phyloP scores from a whole-genome alignment of 2,113 vertebrate genomes.

The Toxostoma redivivum region DNA sequence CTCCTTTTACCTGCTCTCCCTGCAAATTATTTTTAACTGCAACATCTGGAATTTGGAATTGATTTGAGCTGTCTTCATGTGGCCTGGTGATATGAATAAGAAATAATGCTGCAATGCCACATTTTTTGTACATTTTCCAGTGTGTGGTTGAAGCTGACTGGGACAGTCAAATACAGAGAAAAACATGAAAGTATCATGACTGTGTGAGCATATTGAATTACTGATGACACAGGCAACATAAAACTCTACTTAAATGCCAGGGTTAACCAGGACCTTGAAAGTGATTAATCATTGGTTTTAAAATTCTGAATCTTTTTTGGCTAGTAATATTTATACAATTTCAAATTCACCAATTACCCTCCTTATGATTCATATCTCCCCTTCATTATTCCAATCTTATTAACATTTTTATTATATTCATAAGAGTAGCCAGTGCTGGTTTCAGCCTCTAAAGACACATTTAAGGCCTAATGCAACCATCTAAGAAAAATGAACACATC shows the following conservation, averaged over 20 bases:
- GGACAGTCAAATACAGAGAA: neutral
- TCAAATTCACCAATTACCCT: neutral
- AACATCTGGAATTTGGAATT: neutral
- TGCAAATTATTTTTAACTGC: neutral
- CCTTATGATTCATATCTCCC: neutral
- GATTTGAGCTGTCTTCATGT: neutral
- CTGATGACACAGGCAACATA: neutral
- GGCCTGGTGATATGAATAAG: neutral
- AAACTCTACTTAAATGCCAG: neutral
- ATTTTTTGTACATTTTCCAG: neutral
- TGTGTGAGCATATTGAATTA: neutral
- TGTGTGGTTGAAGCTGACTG: neutral
- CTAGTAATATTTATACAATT: neutral
- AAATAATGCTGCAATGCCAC: neutral
- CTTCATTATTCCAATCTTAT: neutral
- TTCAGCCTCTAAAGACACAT: neutral
- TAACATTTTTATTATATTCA: neutral
- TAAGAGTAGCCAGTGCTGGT: neutral
- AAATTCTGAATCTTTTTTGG: neutral
- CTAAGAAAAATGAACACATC: neutral
- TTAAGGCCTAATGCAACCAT: neutral
- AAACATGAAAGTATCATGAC: neutral
- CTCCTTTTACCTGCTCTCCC: neutral
- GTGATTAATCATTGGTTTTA: neutral
- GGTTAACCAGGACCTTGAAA: neutral